Evolutionary conservation across 92 coral and sea anemone genomes (phyloP), one percentile per base, ranked within the genome.

Genomic region (Chrysogorgia sp.): DNA sequence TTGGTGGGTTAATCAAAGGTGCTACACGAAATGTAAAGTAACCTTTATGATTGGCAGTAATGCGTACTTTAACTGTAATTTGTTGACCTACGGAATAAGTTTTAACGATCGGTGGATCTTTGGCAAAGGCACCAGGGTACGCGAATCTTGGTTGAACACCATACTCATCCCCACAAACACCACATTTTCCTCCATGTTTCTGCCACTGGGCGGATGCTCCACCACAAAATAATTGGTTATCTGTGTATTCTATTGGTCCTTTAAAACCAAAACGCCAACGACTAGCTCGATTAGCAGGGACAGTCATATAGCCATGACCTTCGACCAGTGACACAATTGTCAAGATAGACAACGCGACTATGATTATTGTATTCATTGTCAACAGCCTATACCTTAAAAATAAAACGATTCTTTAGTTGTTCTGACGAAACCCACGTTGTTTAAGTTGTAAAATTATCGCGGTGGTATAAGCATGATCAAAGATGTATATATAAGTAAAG

Each of bases 11-110:
- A 5, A 58, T 84, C 24, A 90, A 58, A 14, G 84, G 86, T 10
- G 91, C 91, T 15, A 87, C 69, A 61, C 88, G 75, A 53, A 90
- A 87, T 74, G 61, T 71, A 40, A 89, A 87, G 81, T 78, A 83
- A 3, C 93, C 94, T 57, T 61, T 80, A 84, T 90, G 91, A 25
- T 78, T 80, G 22, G 85, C 84, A 3, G 94, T 90, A 3, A 90
- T 76, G 65, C 40, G 67, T 20, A 84, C 26, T 43, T n/a, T 12
- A 5, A 84, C 84, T 21, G 71, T 77, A 58, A 90, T 67, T 47
- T 40, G 79, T 47, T 90, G 89, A 40, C 89, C 89, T 20, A 66
- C 79, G 12, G 28, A 37, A 58, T 87, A 87, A 2, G 84, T 72
- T 8, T 67, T 79, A 15, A 83, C 75, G 58, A 87, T 77, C 8